Base-by-base conservation (phyloP, 2,113 vertebrate genomes). In the Megaceryle torquata region DNA sequence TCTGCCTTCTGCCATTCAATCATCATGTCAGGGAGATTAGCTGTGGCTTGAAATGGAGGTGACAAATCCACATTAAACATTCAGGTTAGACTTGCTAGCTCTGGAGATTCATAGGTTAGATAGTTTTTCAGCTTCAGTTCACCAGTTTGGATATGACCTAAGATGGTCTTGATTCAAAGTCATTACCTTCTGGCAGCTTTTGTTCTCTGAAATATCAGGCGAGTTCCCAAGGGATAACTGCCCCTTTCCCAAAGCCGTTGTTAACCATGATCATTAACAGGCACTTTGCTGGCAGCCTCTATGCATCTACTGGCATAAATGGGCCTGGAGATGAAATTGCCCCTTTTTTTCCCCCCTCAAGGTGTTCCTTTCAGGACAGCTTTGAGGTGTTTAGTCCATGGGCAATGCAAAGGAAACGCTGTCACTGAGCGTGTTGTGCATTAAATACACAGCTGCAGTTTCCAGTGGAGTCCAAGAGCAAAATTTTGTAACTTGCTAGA, bases 101-200 rank as follows among this genome's bases (percentile, higher is more conserved):
- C 75, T 84, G 53, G 70, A 89, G 82, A 74, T 60, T 82, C 39
- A 13, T 77, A 43, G 46, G 53, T 65, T 80, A 84, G 50, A 31
- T 85, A 56, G 89, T 63, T 57, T 78, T 94, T 81, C 78, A 83
- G n/a, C 71, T 86, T 92, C 41, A 44, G 51, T 68, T 96, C 70
- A 50, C 88, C 53, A 65, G 59, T 88, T 71, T 1, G 6, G 63
- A 53, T 81, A 53, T 17, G 41, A 74, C 68, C 72, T 90, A 29
- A 78, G 64, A 31, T 71, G 44, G 41, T 94, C 80, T 48, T 95
- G 56, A 48, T 19, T 74, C 82, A 79, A 95, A 86, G 57, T 46
- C 79, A 17, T 92, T 88, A 61, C 77, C 51, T 69, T 86, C 54
- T 88, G 75, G 33, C 33, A 94, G 43, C 64, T 90, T 76, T 86